Evolutionary conservation across 2,797 vertebrate species (phyloP), one percentile per base, ranked within the genome.

Genomic region (Nyctalus aviator): DNA sequence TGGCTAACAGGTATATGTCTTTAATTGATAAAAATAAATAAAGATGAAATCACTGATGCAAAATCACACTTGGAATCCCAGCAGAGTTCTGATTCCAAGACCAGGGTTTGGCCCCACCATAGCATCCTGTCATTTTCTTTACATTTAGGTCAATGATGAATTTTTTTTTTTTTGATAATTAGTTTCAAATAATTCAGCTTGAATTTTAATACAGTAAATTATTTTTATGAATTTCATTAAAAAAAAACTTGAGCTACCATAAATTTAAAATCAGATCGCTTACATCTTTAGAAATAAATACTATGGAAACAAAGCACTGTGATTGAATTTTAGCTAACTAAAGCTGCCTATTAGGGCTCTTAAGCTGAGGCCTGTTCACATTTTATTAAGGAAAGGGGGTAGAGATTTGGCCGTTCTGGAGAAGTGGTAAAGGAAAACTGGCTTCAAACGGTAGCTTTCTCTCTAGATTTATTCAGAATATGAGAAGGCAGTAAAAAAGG

Each of bases 121-220:
- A 87, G 0, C 5, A 66, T 50, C 53, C 66, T 84, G 25, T 75
- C 48, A 55, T 94, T 76, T 93, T 68, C 75, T 87, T 89, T 48
- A 84, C 72, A 75, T 78, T 94, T 86, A 91, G 46, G 44, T 94
- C 84, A 87, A 12, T 92, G 93, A 64, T 59, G 21, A 96, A 68
- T 88, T 83, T 78, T 83, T 30, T 82, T 84, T n/a, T n/a, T 82
- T n/a, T 83, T 84, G 64, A 59, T 78, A 69, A 86, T 81, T 35
- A 85, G n/a, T 73, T 94, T 81, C 72, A 86, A 84, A 92, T 90
- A 44, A 76, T 17, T 7, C 8, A 84, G 35, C n/a, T 84, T 92
- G 69, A 73, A 76, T 90, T 93, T 91, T 37, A 93, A 77, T 75
- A 41, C 21, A 46, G 78, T 90, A 91, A 18, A 57, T 84, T 86